Percentiles rank a stretch among this genome's conserved stretches.
Evolutionary conservation across 2,797 vertebrate species (phyloP).

Genomic region (Sorex maritimensis): DNA sequence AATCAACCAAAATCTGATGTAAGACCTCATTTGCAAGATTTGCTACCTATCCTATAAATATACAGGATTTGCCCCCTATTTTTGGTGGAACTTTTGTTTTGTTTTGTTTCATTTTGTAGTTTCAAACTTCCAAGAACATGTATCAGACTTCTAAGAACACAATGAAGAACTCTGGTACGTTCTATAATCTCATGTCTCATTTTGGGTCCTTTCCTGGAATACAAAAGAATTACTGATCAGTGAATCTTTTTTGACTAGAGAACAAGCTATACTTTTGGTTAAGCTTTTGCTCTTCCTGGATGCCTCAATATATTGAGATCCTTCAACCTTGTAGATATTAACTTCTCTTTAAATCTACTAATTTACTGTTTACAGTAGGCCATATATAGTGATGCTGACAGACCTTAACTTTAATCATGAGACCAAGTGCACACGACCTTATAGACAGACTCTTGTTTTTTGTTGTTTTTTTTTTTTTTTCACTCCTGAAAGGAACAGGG

Average conservation of each 20-base stretch:
- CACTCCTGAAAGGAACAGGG: slow-evolving; percentile 64
- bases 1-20: background rate
- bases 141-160: background rate
- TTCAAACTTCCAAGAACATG: background rate
- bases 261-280: background rate
- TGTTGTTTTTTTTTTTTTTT: background rate
- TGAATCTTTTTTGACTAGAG: background rate
- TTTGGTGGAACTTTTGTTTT: background rate
- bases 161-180: background rate
- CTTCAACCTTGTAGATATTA: background rate
- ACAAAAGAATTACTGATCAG: background rate
- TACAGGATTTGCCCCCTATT: too few species aligned
- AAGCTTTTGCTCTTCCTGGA: background rate
- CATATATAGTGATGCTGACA: background rate
- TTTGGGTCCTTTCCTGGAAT: background rate
- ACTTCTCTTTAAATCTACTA: slow-evolving; percentile 28
- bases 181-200: background rate
- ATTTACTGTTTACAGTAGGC: background rate
- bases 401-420: background rate
- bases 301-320: background rate
- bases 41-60: background rate
- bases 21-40: background rate
- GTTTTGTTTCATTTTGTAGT: background rate
- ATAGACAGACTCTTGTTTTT: background rate
- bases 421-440: background rate